Percentiles rank a stretch among this genome's conserved stretches.
These are phyloP conservation scores for Falco punctatus DNA, from an alignment of 2,113 vertebrate genomes.

Conservation along the genomic window DNA sequence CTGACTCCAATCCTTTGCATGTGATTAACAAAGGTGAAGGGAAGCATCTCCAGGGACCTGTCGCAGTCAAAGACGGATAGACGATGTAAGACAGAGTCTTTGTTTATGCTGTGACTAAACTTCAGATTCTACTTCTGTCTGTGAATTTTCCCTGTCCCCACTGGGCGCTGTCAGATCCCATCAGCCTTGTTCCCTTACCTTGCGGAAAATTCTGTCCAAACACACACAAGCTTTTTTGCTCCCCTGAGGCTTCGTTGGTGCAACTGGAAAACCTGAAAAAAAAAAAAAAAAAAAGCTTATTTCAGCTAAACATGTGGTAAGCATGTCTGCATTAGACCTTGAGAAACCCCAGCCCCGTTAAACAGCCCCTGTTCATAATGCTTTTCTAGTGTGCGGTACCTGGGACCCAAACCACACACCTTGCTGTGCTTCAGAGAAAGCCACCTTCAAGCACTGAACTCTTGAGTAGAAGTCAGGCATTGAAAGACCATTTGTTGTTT, in stretches of 20 bases:
- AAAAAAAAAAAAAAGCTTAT: not conserved
- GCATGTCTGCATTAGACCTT: not conserved
- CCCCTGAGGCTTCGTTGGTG: not conserved
- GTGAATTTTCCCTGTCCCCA: not conserved
- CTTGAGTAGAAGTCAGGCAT: not conserved
- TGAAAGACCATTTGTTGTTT: not conserved
- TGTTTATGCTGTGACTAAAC: not conserved
- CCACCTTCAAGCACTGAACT: not conserved
- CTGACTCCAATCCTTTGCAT: not conserved
- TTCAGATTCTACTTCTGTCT: not conserved
- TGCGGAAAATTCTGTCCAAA: not conserved
- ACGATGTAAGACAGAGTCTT: not conserved
- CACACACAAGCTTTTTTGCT: not conserved
- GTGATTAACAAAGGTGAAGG: constrained; percentile 29
- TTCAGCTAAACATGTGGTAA: not conserved
- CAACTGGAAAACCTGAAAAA: not conserved
- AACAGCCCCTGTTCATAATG: not conserved
- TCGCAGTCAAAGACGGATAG: not conserved
- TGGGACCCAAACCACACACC: fast-evolving
- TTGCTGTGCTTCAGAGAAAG: not conserved
- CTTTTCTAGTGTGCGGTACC: fast-evolving
- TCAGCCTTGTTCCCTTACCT: not conserved
- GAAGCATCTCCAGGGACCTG: not conserved
- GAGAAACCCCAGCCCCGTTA: not conserved
- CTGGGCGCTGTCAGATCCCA: constrained; percentile 4